phyloP scores from a whole-genome alignment of 1,140 invertebrate genomes.

The Dendrolimus punctatus region DNA sequence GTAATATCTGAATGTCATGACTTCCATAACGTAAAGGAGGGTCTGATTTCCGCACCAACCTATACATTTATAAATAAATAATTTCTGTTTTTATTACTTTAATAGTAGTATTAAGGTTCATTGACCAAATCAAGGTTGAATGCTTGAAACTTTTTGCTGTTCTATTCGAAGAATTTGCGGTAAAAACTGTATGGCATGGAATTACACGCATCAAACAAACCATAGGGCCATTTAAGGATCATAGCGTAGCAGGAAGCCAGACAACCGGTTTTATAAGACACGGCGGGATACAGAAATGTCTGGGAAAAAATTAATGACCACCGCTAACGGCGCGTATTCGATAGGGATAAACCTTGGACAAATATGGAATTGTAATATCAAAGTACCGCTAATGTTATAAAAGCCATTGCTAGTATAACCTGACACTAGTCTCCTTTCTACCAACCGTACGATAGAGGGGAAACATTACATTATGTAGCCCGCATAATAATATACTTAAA shows the following conservation, averaged over 20 bases:
- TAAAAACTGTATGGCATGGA: slow-evolving; percentile 42
- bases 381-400: slow-evolving; percentile 13
- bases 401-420: too few species aligned
- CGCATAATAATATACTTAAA: slow-evolving; percentile 31
- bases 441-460: slow-evolving; percentile 2
- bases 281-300: slow-evolving; percentile 24
- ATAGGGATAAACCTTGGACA: slow-evolving; percentile 1
- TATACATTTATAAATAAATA: too few species aligned
- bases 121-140: slow-evolving; percentile 15
- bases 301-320: slow-evolving; percentile 40
- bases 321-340: slow-evolving; percentile 39
- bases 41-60: too few species aligned
- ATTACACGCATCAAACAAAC: slow-evolving; percentile 41
- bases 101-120: slow-evolving; percentile 21
- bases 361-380: slow-evolving; percentile 15
- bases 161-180: slow-evolving; percentile 26
- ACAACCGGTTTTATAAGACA: slow-evolving; percentile 28
- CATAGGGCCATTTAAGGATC: slow-evolving; percentile 44
- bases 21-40: too few species aligned
- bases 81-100: too few species aligned
- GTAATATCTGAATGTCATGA: neutral
- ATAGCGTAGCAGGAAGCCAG: slow-evolving; percentile 41
- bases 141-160: slow-evolving; percentile 1
- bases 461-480: slow-evolving; percentile 32
- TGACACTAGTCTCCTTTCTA: too few species aligned